Base-by-base conservation (phyloP, 2,113 vertebrate species). In the Casuarius casuarius region DNA sequence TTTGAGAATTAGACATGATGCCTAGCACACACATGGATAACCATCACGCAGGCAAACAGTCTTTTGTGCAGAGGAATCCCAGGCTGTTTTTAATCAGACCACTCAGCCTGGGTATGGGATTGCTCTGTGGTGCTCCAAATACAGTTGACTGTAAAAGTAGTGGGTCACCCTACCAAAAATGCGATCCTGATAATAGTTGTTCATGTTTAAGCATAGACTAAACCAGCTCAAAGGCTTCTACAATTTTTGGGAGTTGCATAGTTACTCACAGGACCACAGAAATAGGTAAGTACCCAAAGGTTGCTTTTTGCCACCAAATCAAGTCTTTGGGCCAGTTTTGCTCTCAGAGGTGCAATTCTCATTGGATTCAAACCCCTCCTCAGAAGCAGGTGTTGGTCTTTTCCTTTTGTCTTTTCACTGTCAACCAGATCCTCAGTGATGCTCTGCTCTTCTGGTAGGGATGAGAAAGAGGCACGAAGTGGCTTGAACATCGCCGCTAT, bases 71-170 rank as follows among this genome's bases (percentile, higher is more conserved):
- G 58, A 84, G 18, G 44, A 40, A 73, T 94, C 48, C 51, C 49
- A 35, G 81, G 78, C 58, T 51, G 29, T 26, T 78, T 84, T 76
- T 62, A 80, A 49, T 12, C 62, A 85, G 63, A 62, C n/a, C 62
- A 33, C 48, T 33, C 28, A 5, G 42, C 26, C 73, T 59, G 68
- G 76, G 8, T 52, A 17, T 10, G 28, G 56, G 54, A 58, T 62
- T 66, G 52, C 12, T 76, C 54, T 48, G 62, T 0, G 0, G 66
- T 29, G 12, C 6, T 82, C 46, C 38, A 40, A 33, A 49, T 17
- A 7, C 7, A 77, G 23, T 35, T 1, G 2, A 1, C 5, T 79
- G 15, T 72, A 59, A 76, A 59, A 59, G 58, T 56, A 48, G 8
- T 56, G 67, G 17, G 25, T 71, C 38, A 84, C 73, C 66, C 52